Percentiles rank a stretch among this genome's conserved stretches.
These are phyloP conservation scores for Acestrorhynchus altus DNA, from an alignment of 2,797 vertebrate genomes.

Conservation along the genomic window DNA sequence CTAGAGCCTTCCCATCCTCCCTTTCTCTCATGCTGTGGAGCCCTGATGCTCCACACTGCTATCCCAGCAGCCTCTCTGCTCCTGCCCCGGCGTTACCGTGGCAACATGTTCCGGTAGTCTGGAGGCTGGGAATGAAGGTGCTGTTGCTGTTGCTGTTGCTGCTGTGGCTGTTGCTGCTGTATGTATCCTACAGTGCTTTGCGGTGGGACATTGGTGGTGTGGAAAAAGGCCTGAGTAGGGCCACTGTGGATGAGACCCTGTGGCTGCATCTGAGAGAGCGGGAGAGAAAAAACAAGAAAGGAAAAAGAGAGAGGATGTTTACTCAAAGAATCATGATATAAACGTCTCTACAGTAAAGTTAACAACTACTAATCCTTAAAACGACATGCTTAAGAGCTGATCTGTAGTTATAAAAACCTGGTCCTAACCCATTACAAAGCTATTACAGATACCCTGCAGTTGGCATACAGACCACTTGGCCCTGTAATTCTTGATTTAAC, in stretches of 20 bases:
- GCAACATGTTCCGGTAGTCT: slow-evolving; percentile 85
- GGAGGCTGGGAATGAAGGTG: slow-evolving; percentile 80
- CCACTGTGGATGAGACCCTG: slow-evolving; percentile 73
- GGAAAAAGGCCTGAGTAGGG: slow-evolving; percentile 75
- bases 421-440: no score
- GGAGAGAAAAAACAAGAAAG: slow-evolving; percentile 6
- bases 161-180: slow-evolving; percentile 77
- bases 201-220: slow-evolving; percentile 72
- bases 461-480: no score
- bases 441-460: no score
- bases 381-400: no score
- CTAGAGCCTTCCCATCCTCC: slow-evolving; percentile 51
- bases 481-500: no score
- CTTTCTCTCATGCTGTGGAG: slow-evolving; percentile 41
- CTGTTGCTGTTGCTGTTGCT: slow-evolving; percentile 78
- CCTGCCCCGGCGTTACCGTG: slow-evolving; percentile 69
- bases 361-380: no score
- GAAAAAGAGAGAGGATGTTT: neutral
- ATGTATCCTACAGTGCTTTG: slow-evolving; percentile 82
- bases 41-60: slow-evolving; percentile 24
- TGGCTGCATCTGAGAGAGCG: slow-evolving; percentile 76
- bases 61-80: slow-evolving; percentile 47
- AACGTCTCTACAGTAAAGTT: no score
- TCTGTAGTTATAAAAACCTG: no score
- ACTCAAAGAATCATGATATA: no score